Conservation (phyloP, 1,140 invertebrate genomes). For the Ips nitidus region DNA sequence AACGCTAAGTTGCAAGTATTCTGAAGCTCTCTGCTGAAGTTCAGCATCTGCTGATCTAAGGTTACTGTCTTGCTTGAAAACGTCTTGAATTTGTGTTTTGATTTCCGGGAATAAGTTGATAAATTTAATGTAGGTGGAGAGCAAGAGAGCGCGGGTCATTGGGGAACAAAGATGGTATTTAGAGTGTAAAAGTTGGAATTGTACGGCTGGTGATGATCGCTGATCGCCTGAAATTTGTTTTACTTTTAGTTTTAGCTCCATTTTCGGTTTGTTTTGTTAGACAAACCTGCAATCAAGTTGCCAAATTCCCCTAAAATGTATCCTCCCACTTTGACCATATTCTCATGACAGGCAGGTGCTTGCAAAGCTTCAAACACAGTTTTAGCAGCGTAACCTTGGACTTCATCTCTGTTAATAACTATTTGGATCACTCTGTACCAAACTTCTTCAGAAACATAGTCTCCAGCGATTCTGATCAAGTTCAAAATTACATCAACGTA, state of each 20-base stretch:
- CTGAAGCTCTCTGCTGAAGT: slow-evolving; percentile 95
- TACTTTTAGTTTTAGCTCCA: too few species aligned
- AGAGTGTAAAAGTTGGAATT: slow-evolving; percentile 96
- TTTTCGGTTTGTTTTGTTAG: too few species aligned
- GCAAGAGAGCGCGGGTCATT: slow-evolving; percentile 90
- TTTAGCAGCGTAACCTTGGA: slow-evolving; percentile 99
- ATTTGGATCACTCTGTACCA: slow-evolving; percentile 99
- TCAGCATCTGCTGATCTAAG: slow-evolving; percentile 97
- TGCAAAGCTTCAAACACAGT: slow-evolving; percentile 98
- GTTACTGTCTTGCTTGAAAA: slow-evolving; percentile 95
- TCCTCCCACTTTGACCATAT: slow-evolving; percentile 99
- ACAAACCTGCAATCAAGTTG: slow-evolving; percentile 85
- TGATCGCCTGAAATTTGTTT: slow-evolving; percentile 72
- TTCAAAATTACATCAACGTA: slow-evolving; percentile 99
- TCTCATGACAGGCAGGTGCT: slow-evolving; percentile 99
- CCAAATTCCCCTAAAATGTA: slow-evolving; percentile 99
- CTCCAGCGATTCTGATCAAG: slow-evolving; percentile 98
- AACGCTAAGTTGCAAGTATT: slow-evolving; percentile 96
- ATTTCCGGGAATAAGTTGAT: slow-evolving; percentile 99
- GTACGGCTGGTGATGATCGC: slow-evolving; percentile 91
- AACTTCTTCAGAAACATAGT: slow-evolving; percentile 97
- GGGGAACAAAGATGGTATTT: slow-evolving; percentile 98
- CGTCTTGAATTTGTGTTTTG: slow-evolving; percentile 93
- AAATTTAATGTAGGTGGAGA: slow-evolving; percentile 99
- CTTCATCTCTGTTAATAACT: slow-evolving; percentile 98